phyloP scores from a whole-genome alignment of 2,888 invertebrate species.

The Ormyrus labotus region DNA sequence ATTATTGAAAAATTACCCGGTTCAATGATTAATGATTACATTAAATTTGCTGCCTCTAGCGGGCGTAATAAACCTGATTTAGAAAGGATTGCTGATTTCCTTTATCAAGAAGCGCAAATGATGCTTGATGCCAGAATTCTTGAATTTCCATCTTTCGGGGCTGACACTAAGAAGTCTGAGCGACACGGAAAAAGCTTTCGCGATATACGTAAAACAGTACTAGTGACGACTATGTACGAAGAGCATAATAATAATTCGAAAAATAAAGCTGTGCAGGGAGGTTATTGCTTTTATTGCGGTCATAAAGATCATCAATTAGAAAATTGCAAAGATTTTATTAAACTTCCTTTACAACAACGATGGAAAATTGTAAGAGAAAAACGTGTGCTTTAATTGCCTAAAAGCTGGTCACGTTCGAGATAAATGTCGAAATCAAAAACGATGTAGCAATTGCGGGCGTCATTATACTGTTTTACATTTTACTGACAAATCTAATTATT shows the following conservation, averaged over 20 bases:
- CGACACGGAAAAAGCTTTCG: too few species aligned
- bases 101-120: background rate
- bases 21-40: background rate
- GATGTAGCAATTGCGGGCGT: background rate
- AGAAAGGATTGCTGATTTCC: background rate
- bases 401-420: background rate
- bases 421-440: background rate
- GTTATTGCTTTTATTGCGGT: background rate
- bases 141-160: background rate
- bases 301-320: too few species aligned
- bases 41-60: background rate
- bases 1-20: background rate
- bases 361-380: too few species aligned
- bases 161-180: background rate
- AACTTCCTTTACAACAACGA: background rate
- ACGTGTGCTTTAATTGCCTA: background rate
- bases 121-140: background rate
- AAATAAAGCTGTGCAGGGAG: too few species aligned
- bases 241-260: too few species aligned
- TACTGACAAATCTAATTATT: background rate
- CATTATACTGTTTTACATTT: background rate
- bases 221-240: too few species aligned
- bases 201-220: too few species aligned
- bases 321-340: background rate
- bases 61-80: background rate